A percentile compares a stretch with the other conserved stretches of the same genome.
phyloP scores from a whole-genome alignment of 2,797 vertebrate species.

The Aplochiton taeniatus region DNA sequence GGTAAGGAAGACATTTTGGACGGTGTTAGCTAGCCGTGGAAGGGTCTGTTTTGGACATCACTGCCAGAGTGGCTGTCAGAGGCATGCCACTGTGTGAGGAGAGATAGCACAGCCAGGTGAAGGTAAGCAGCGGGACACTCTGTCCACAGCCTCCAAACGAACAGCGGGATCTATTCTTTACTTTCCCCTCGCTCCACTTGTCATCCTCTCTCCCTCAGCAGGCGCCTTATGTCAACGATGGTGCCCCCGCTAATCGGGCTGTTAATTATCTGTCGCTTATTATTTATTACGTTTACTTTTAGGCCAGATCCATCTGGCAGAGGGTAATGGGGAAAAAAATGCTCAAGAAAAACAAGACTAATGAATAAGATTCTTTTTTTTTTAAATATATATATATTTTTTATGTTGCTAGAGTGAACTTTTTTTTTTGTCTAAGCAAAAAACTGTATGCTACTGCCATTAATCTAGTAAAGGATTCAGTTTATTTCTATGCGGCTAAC shows the following conservation, averaged over 20 bases:
- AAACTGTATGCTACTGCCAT: too few species aligned
- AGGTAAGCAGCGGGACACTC: slow-evolving; percentile 44
- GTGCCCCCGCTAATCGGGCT: slow-evolving; percentile 61
- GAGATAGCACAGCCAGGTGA: slow-evolving; percentile 44
- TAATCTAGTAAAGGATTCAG: slow-evolving; percentile 14
- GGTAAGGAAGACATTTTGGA: too few species aligned
- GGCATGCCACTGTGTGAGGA: slow-evolving; percentile 33
- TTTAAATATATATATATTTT: too few species aligned
- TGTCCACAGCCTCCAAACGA: slow-evolving; percentile 34
- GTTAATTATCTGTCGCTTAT: slow-evolving; percentile 58
- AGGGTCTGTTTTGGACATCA: slow-evolving; percentile 26
- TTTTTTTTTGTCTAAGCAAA: slow-evolving; percentile 9
- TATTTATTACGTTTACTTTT: slow-evolving; percentile 58
- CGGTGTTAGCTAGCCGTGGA: background rate
- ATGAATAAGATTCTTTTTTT: slow-evolving; percentile 22
- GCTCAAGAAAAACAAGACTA: slow-evolving; percentile 27
- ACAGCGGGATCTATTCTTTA: slow-evolving; percentile 1
- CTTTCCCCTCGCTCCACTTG: slow-evolving; percentile 46
- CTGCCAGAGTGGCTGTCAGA: slow-evolving; percentile 43
- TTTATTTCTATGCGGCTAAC: slow-evolving; percentile 25
- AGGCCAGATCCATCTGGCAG: slow-evolving; percentile 51
- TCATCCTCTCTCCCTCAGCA: slow-evolving; percentile 51
- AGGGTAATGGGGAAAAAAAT: slow-evolving; percentile 34
- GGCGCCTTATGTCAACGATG: slow-evolving; percentile 43
- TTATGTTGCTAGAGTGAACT: slow-evolving; percentile 37